phyloP scores from a whole-genome alignment of 2,888 invertebrate species.

The Agrochola litura region DNA sequence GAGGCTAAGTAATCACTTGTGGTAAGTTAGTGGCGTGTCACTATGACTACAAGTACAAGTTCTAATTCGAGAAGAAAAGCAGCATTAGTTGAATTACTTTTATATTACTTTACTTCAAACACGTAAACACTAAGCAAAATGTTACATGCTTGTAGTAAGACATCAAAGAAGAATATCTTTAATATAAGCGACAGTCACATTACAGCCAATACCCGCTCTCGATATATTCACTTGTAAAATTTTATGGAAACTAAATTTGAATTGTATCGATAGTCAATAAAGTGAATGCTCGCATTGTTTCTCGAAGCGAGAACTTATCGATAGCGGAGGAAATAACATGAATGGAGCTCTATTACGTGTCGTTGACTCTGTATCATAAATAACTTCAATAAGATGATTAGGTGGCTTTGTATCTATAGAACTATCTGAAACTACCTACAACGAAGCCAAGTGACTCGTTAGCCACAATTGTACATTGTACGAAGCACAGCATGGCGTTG shows the following conservation, averaged over 20 bases:
- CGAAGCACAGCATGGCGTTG: constrained; percentile 44
- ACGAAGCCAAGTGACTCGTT: constrained; percentile 52
- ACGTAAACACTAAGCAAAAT: background rate
- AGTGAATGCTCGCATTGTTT: constrained; percentile 49
- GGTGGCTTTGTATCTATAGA: constrained; percentile 12
- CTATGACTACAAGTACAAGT: constrained; percentile 10
- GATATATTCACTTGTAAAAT: constrained; percentile 40
- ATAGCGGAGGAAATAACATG: constrained; percentile 29
- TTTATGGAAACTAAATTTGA: constrained; percentile 49
- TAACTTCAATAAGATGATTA: constrained; percentile 44
- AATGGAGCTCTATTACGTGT: constrained; percentile 39
- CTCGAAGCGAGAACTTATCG: constrained; percentile 36
- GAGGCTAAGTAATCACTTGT: constrained; percentile 55
- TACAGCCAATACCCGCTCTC: constrained; percentile 20
- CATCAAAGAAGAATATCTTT: constrained; percentile 15
- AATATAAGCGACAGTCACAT: constrained; percentile 20
- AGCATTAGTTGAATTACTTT: constrained; percentile 16
- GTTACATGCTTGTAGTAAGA: background rate
- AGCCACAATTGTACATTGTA: constrained; percentile 55
- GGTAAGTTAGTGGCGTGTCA: constrained; percentile 25
- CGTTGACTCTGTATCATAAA: constrained; percentile 39
- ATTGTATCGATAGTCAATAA: constrained; percentile 52
- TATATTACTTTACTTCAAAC: background rate
- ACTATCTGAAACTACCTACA: constrained; percentile 38
- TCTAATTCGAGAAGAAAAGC: constrained; percentile 1